phyloP scores from a whole-genome alignment of 2,888 invertebrate species.

The Belgica antarctica region DNA sequence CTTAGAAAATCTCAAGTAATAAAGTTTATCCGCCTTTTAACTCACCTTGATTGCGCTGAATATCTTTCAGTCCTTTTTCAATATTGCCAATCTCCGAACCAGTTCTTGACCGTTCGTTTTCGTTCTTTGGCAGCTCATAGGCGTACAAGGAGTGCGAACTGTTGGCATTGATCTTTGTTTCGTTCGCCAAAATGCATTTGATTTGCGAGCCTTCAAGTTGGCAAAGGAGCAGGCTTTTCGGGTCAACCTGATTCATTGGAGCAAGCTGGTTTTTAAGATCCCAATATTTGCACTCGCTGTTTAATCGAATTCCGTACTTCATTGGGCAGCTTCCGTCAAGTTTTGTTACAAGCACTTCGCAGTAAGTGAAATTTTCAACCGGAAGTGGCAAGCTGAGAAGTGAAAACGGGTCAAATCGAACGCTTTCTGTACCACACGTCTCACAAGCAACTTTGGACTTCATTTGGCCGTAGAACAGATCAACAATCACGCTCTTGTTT shows the following conservation, averaged over 20 bases:
- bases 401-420: constrained; percentile 90
- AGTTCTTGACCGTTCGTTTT: constrained; percentile 50
- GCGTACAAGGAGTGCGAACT: constrained; percentile 63
- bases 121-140: constrained; percentile 64
- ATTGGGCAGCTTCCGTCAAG: constrained; percentile 79
- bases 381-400: constrained; percentile 85
- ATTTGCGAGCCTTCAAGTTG: constrained; percentile 71
- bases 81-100: constrained; percentile 53
- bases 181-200: constrained; percentile 60
- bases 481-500: constrained; percentile 84
- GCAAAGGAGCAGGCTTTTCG: constrained; percentile 66
- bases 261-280: constrained; percentile 71
- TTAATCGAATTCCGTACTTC: constrained; percentile 79
- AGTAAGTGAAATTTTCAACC: constrained; percentile 78
- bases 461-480: constrained; percentile 87
- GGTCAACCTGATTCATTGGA: constrained; percentile 62
- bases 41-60: constrained; percentile 54
- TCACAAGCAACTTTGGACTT: constrained; percentile 82
- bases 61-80: constrained; percentile 55
- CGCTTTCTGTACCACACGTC: constrained; percentile 78
- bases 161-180: constrained; percentile 57
- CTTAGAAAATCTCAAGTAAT: neutral
- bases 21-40: neutral
- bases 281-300: constrained; percentile 77
- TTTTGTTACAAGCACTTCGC: constrained; percentile 73